Conservation (phyloP, 2,113 vertebrate genomes). For the Silurus meridionalis region DNA sequence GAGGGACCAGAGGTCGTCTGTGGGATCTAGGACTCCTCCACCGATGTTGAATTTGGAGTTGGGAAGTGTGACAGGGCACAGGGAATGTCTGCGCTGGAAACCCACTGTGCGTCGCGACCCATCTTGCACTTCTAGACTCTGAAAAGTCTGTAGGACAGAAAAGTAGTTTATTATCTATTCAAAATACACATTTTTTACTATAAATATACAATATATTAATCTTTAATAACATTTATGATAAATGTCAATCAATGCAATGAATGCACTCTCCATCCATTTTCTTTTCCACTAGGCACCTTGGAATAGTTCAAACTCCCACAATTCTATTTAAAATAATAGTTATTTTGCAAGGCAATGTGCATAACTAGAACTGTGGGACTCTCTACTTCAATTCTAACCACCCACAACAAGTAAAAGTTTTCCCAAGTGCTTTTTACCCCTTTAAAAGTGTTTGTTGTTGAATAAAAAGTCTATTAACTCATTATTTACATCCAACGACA, state of each 20-base stretch:
- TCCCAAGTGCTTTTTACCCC: not conserved
- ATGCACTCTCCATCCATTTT: not conserved
- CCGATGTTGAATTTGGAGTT: constrained; percentile 69
- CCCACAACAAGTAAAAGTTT: not conserved
- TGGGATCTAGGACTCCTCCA: constrained; percentile 46
- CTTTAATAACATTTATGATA: too few species aligned
- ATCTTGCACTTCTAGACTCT: constrained; percentile 64
- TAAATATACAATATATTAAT: too few species aligned
- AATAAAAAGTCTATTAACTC: not conserved
- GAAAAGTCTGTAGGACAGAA: constrained; percentile 67
- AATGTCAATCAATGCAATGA: too few species aligned
- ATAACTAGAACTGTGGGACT: not conserved
- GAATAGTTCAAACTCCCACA: not conserved
- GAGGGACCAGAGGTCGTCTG: constrained; percentile 60
- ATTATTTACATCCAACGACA: too few species aligned
- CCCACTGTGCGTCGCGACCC: constrained; percentile 57
- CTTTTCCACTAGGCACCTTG: not conserved
- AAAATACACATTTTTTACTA: not conserved
- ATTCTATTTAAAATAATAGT: not conserved
- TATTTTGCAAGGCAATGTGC: not conserved
- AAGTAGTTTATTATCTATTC: constrained; percentile 11
- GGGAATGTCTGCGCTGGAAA: constrained; percentile 72
- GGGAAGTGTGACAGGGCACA: constrained; percentile 71
- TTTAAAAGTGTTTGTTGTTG: not conserved
- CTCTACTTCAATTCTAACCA: not conserved